Base-by-base conservation (phyloP, 1,140 invertebrate genomes). In the Venturia canescens region DNA sequence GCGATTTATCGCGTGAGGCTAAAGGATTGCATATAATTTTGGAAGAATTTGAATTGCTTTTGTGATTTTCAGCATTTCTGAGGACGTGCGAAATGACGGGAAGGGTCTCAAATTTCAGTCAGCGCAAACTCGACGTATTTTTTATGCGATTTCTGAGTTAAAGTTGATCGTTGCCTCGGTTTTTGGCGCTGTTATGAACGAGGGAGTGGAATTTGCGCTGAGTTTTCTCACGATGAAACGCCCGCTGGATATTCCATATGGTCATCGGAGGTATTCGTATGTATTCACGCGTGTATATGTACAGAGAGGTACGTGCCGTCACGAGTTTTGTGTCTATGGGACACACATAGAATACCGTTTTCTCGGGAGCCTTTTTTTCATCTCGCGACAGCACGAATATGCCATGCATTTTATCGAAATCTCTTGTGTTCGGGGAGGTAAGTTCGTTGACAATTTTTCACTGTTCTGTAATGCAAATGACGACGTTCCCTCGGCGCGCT, bases 251-350 rank as follows among this genome's bases (percentile, higher is more conserved):
- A n/a, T 70, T n/a, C 18, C 31, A 34, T 70, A 70, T 70, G 18
- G 67, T 70, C 15, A 70, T 0, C 70, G 15, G 13, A 72, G 38
- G n/a, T 72, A 72, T 66, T 66, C 60, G 60, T 44, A 44, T 44
- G 13, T 66, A 26, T 72, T 72, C 34, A 72, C 34, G 38, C 38
- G 27, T 72, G 4, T 70, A 31, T 29, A 16, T 7, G 67, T 70
- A 18, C 18, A 72, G 7, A 44, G 2, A 44, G 38, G 26, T 29
- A 75, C 71, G 71, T 75, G 50, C 71, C 71, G 26, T 75, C 71
- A 75, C 71, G 71, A 75, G 44, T 75, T 75, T 48, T 48, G 71
- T 75, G 71, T 75, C 71, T 75, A 75, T 75, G 71, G 48, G 71
- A 75, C 71, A 75, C 60, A 75, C 71, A 75, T 75, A 26, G 71